These are phyloP conservation scores for Diabrotica undecimpunctata DNA, from an alignment of 1,140 invertebrate genomes.

Conservation along the genomic window DNA sequence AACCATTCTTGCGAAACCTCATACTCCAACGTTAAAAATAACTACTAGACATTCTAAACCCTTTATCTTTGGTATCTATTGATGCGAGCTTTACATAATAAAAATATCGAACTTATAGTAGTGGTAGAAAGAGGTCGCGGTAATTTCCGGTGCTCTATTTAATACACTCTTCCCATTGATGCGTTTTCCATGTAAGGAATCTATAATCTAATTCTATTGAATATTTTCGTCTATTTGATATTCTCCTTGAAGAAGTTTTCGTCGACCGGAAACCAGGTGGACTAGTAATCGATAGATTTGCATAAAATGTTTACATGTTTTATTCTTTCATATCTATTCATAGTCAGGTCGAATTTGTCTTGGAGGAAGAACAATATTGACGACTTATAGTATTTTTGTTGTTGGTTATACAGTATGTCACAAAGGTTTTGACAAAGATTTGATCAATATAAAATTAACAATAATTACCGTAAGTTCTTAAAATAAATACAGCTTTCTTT, in stretches of 20 bases:
- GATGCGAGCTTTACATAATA: neutral
- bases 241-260: neutral
- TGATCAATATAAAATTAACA: no score
- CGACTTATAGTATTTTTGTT: no score
- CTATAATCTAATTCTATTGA: neutral
- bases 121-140: neutral
- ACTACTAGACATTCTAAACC: constrained; percentile 1
- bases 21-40: neutral
- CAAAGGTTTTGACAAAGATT: no score
- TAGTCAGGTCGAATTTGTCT: neutral
- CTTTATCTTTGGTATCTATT: neutral
- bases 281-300: constrained; percentile 2
- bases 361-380: no score
- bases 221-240: constrained; percentile 3
- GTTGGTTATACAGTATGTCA: no score
- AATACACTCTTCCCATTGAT: neutral
- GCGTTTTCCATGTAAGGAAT: neutral
- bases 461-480: no score
- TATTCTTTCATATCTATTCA: neutral
- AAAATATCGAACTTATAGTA: neutral
- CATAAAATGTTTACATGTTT: neutral
- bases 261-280: constrained; percentile 1
- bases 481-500: no score
- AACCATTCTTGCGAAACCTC: no score
- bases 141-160: neutral